Base-by-base conservation (phyloP, 2,113 vertebrate species). In the Phaetusa simplex region DNA sequence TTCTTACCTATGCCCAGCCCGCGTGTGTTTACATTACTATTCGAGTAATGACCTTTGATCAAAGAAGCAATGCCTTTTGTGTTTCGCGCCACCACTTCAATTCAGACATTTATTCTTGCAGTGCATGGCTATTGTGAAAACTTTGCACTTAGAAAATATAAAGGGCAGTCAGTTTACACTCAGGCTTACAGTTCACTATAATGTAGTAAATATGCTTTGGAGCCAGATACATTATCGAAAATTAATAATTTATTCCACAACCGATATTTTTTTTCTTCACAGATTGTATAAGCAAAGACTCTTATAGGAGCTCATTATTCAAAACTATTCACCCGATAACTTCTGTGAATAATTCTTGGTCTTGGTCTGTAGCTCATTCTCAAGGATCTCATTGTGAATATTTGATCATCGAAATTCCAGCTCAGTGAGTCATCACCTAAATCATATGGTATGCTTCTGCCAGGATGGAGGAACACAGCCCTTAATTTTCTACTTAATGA, bases 351-450 rank as follows among this genome's bases (percentile, higher is more conserved):
- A 91, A 95, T 94, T 96, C 93, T 95, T 94, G 56, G 77, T 97
- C 92, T 95, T 95, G 83, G 77, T 82, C 91, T 93, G 88, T 82
- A 93, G 91, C 95, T 96, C 81, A 65, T 95, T 84, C 73, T 96
- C 94, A 95, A 95, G 93, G 94, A 96, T 93, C 81, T 95, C 78
- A 94, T 89, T 95, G 88, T 95, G 91, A 93, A 97, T 95, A 90
- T 95, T 94, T 97, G 94, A 93, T 96, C 83, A 85, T 72, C 0
- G 15, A 93, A 93, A 97, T 96, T 96, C 88, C 90, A 92, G 88
- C 80, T 95, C 94, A 88, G 80, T 95, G 95, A 92, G 83, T 97
- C 86, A 97, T 97, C 95, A 95, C 49, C 56, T 97, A 97, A 96
- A 91, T 97, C 92, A 96, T 94, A 87, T 79, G 70, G 61, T 86